Percentiles rank a stretch among this genome's conserved stretches.
phyloP scores from a whole-genome alignment of 2,888 invertebrate genomes.

The Troides oblongomaculatus region DNA sequence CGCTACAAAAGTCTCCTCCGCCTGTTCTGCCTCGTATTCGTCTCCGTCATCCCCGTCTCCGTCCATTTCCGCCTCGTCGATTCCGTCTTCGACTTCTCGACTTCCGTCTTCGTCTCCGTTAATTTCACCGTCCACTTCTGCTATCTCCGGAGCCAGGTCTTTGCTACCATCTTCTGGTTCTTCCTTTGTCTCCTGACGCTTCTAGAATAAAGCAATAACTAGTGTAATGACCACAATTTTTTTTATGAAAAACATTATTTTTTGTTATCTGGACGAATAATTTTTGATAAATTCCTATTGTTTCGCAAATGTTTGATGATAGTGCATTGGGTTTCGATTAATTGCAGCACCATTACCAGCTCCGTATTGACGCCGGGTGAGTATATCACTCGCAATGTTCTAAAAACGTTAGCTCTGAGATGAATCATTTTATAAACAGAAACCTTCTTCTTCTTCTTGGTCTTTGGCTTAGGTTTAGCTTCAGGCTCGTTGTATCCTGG shows the following conservation, averaged over 20 bases:
- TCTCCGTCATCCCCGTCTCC: slow-evolving; percentile 46
- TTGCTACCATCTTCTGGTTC: slow-evolving; percentile 48
- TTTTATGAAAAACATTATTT: no score
- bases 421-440: not conserved
- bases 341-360: no score
- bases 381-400: no score
- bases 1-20: slow-evolving; percentile 42
- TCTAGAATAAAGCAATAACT: slow-evolving; percentile 43
- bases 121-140: slow-evolving; percentile 44
- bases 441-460: slow-evolving; percentile 79
- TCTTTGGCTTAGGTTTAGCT: slow-evolving; percentile 62
- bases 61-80: slow-evolving; percentile 51
- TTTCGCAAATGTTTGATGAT: no score
- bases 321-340: no score
- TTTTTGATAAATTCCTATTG: no score
- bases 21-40: slow-evolving; percentile 45
- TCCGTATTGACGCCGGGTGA: no score
- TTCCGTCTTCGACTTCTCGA: slow-evolving; percentile 38
- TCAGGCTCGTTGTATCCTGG: slow-evolving; percentile 80
- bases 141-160: slow-evolving; percentile 44
- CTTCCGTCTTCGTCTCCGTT: slow-evolving; percentile 37
- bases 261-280: no score
- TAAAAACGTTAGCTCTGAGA: no score
- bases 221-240: no score
- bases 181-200: slow-evolving; percentile 62